These are phyloP conservation scores for Drosophila ficusphila DNA, from an alignment of 1,140 invertebrate genomes.

Conservation along the genomic window DNA sequence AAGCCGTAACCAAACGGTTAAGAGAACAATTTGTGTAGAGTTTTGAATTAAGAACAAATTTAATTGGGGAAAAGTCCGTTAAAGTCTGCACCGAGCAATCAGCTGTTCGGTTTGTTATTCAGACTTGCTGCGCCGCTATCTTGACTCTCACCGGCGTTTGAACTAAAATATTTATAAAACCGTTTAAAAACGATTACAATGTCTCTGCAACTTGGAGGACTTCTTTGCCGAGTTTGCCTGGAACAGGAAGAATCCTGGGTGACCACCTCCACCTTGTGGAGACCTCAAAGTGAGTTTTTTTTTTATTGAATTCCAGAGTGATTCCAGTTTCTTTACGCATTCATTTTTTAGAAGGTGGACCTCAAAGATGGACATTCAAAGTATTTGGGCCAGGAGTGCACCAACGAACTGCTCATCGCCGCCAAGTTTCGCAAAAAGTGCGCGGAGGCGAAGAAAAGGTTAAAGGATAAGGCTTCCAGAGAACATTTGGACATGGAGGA, in stretches of 20 bases:
- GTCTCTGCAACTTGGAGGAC: background rate
- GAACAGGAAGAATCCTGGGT: slow-evolving; percentile 56
- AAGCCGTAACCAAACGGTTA: too few species aligned
- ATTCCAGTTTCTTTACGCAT: too few species aligned
- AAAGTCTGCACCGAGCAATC: background rate
- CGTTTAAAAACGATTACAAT: background rate
- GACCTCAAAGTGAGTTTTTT: slow-evolving; percentile 42
- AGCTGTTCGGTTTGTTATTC: background rate
- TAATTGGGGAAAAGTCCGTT: too few species aligned
- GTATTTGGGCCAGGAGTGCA: slow-evolving; percentile 59
- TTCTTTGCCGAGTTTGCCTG: slow-evolving; percentile 49
- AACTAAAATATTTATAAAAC: background rate
- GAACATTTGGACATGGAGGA: background rate
- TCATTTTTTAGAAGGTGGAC: too few species aligned
- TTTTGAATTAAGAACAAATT: too few species aligned
- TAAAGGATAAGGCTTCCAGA: background rate
- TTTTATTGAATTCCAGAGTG: too few species aligned
- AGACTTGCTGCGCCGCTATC: too few species aligned
- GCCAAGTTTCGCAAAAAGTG: slow-evolving; percentile 67
- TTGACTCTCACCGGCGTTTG: too few species aligned
- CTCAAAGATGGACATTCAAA: slow-evolving; percentile 40
- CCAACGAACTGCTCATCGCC: slow-evolving; percentile 52
- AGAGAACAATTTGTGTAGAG: too few species aligned
- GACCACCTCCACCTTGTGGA: slow-evolving; percentile 45
- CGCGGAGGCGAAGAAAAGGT: slow-evolving; percentile 18